phyloP scores from a whole-genome alignment of 2,888 invertebrate genomes.

The Cosmia pyralina region DNA sequence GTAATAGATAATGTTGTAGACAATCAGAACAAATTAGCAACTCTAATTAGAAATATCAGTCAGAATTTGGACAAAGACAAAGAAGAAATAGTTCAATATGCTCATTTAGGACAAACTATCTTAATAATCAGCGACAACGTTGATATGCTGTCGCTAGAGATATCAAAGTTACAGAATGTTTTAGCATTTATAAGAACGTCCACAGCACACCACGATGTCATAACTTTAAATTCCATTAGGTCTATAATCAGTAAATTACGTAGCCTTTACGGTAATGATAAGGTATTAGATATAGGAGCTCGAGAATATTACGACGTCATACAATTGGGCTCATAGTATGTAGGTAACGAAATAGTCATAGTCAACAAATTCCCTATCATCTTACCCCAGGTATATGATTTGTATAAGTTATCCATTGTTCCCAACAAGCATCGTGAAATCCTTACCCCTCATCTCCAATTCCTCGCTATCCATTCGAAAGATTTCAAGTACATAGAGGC shows the following conservation, averaged over 20 bases:
- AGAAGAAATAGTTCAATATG: slow-evolving; percentile 1
- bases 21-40: background rate
- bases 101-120: slow-evolving; percentile 3
- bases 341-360: slow-evolving; percentile 2
- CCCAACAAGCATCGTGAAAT: slow-evolving; percentile 8
- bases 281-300: slow-evolving; percentile 8
- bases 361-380: slow-evolving; percentile 9
- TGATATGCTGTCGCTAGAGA: slow-evolving; percentile 1
- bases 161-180: background rate
- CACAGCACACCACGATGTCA: slow-evolving; percentile 2
- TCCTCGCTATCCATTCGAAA: slow-evolving; percentile 3
- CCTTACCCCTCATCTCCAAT: background rate
- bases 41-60: background rate
- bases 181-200: slow-evolving; percentile 1
- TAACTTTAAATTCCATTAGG: slow-evolving; percentile 1
- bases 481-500: slow-evolving; percentile 8
- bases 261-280: background rate
- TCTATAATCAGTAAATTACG: background rate
- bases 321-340: slow-evolving; percentile 4
- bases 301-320: slow-evolving; percentile 7
- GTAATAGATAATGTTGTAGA: background rate
- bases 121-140: background rate
- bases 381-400: background rate
- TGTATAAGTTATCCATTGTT: slow-evolving; percentile 10
- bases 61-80: background rate